These are phyloP conservation scores for Eledone cirrhosa DNA, from an alignment of 2,888 invertebrate species.

Conservation along the genomic window DNA sequence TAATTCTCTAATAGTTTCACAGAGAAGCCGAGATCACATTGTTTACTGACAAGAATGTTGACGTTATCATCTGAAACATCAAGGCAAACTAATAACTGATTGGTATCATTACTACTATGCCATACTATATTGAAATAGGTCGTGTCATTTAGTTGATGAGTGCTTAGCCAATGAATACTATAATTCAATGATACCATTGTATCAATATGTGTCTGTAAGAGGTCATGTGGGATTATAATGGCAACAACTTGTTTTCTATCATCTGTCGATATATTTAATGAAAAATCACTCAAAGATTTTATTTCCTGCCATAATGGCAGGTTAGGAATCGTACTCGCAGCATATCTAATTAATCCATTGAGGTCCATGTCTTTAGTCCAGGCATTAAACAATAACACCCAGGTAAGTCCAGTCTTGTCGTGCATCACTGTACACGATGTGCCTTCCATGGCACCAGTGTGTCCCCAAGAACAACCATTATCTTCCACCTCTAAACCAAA, in stretches of 20 bases:
- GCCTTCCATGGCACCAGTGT: conserved; percentile 62
- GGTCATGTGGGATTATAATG: conserved; percentile 37
- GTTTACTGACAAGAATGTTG: conserved; percentile 25
- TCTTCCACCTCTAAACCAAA: conserved; percentile 59
- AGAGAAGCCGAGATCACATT: conserved; percentile 27
- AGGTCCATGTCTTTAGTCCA: conserved; percentile 59
- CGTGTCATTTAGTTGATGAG: conserved; percentile 34
- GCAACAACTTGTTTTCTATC: conserved; percentile 43
- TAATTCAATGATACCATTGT: conserved; percentile 38
- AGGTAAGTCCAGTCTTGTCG: conserved; percentile 54
- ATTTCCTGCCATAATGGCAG: background rate
- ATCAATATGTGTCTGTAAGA: conserved; percentile 32
- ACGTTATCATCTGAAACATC: conserved; percentile 35
- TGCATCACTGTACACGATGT: conserved; percentile 54
- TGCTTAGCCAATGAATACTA: conserved; percentile 38
- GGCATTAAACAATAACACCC: conserved; percentile 58
- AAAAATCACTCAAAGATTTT: background rate
- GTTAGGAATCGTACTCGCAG: conserved; percentile 35
- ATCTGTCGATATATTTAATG: background rate
- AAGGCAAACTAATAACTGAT: conserved; percentile 31
- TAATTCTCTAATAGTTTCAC: conserved; percentile 36
- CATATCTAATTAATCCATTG: conserved; percentile 56
- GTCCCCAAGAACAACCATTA: conserved; percentile 54
- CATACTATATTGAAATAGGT: conserved; percentile 51
- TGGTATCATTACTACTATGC: conserved; percentile 28